Base-by-base conservation (phyloP, 2,797 vertebrate species). In the Pangasius macronema region DNA sequence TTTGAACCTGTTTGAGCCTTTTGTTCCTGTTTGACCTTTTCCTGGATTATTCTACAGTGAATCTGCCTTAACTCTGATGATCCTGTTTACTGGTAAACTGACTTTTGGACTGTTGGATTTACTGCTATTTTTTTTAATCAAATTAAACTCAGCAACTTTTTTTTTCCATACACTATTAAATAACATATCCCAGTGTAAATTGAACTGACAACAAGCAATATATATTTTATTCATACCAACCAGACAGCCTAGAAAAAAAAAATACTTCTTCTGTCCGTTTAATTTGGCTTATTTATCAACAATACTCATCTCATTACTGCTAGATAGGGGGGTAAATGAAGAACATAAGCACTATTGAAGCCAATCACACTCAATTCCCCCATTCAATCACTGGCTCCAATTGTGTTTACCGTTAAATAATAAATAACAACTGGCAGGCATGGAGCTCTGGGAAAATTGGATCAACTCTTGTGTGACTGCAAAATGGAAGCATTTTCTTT, bases 401-500 rank as follows among this genome's bases (percentile, higher is more conserved):
- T 83, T 63, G 46, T 80, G 57, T 83, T 84, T 84, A 84, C 24
- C 24, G 2, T 59, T 59, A 70, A 59, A 84, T 80, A 55, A 83
- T 83, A 83, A 87, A 84, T 85, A 82, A 59, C 59, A 70, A 67
- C 68, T 83, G 61, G 49, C 80, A 85, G 82, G 70, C 13, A 55
- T 61, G 53, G 51, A 53, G 42, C 51, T 85, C 14, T 79, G 63
- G 33, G 81, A 81, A 83, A 83, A 86, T 86, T 82, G 73, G 57
- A 77, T 86, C 33, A 73, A 82, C 63, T 87, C 80, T 72, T 79
- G 63, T 33, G 72, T 39, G 83, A 77, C 79, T 73, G 20, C 70
- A 80, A 89, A 87, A 87, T 79, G 61, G 73, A 75, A 24, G 6
- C 46, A 36, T 85, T 79, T 87, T 65, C 70, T 70, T 72, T 85